Evolutionary conservation across 2,888 invertebrate genomes (phyloP).

Genomic region (Pedicia rivosa): DNA sequence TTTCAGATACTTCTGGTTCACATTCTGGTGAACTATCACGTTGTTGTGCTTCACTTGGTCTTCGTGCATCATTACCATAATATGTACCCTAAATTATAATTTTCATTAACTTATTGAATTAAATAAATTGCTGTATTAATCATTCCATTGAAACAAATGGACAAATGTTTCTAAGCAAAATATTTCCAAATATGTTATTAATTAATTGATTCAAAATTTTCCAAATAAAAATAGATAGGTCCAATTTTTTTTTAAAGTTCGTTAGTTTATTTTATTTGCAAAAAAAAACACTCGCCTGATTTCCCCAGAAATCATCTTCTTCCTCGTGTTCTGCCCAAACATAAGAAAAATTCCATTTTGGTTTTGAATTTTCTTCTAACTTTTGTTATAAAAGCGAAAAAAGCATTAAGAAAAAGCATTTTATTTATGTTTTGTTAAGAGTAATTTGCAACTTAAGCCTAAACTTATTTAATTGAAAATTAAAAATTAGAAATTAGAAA

Average conservation of each 20-base stretch:
- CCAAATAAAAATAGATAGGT: too few relatives aligned
- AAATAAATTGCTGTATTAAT: too few relatives aligned
- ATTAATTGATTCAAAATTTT: too few relatives aligned
- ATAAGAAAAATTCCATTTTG: conserved; percentile 4
- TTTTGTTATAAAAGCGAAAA: neutral
- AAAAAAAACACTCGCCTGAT: too few relatives aligned
- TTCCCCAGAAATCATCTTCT: neutral
- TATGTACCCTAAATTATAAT: neutral
- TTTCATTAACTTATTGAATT: neutral
- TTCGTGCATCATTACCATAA: conserved; percentile 19
- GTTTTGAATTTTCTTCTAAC: neutral
- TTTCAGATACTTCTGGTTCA: conserved; percentile 41
- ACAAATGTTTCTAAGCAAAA: too few relatives aligned
- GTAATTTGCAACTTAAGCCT: neutral
- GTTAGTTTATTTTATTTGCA: too few relatives aligned
- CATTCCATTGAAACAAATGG: too few relatives aligned
- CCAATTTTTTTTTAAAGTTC: too few relatives aligned
- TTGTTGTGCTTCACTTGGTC: conserved; percentile 26
- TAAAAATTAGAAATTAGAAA: neutral
- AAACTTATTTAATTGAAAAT: neutral
- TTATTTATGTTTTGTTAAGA: neutral
- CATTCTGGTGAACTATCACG: conserved; percentile 42
- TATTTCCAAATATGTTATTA: too few relatives aligned
- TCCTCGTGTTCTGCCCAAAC: conserved; percentile 1
- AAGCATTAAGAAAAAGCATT: conserved; percentile 2